These are phyloP conservation scores for Crocuta crocuta DNA, from an alignment of 2,113 vertebrate genomes.

Conservation along the genomic window DNA sequence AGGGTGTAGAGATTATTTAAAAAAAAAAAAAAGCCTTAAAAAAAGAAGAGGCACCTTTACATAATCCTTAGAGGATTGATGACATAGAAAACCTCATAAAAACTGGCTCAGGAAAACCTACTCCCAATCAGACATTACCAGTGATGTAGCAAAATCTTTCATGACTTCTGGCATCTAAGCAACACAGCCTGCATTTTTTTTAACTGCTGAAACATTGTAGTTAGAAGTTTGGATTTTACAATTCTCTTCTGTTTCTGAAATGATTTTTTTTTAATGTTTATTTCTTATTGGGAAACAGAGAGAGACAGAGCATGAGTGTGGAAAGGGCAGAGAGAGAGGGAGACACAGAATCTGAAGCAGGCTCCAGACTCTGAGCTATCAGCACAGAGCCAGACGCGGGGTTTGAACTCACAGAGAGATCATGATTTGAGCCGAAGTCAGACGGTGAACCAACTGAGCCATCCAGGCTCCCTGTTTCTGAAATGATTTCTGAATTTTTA, in stretches of 20 bases:
- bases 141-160: not conserved
- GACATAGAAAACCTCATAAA: not conserved
- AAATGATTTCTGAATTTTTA: not conserved
- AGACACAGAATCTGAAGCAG: too few species aligned
- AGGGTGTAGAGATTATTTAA: not conserved
- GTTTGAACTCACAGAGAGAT: too few species aligned
- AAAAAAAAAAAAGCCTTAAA: not conserved
- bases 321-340: too few species aligned
- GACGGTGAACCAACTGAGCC: too few species aligned
- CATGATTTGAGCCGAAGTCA: too few species aligned
- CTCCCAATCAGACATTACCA: too few species aligned
- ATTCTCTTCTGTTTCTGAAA: not conserved
- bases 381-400: too few species aligned
- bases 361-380: too few species aligned
- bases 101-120: not conserved
- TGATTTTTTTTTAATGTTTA: not conserved
- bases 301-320: too few species aligned
- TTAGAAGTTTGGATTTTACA: not conserved
- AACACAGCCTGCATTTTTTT: not conserved
- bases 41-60: not conserved
- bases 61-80: not conserved
- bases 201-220: not conserved
- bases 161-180: not conserved
- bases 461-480: not conserved
- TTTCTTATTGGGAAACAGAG: too few species aligned